A percentile compares a stretch with the other conserved stretches of the same genome.
Conservation (phyloP, 1,140 invertebrate genomes). For the Drosophila triauraria region DNA sequence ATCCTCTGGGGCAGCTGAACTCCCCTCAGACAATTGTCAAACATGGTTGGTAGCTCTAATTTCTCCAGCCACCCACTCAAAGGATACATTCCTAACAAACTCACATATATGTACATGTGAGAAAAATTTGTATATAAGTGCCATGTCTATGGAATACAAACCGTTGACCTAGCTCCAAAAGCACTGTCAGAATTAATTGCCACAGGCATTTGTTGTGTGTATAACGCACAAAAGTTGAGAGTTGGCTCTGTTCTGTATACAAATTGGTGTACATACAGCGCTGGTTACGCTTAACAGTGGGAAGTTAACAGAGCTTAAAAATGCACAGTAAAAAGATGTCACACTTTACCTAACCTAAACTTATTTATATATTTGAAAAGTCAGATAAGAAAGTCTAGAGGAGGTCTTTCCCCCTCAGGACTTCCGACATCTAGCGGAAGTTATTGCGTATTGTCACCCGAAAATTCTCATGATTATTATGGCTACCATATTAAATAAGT, state of each 20-base stretch:
- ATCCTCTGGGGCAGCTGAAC: neutral
- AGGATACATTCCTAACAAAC: constrained; percentile 30
- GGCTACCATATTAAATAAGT: neutral
- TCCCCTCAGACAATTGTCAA: constrained; percentile 18
- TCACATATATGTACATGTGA: neutral
- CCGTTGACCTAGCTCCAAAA: constrained; percentile 57
- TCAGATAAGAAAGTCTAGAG: too few relatives aligned
- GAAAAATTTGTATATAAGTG: neutral
- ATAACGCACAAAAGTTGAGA: constrained; percentile 22
- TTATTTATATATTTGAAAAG: too few relatives aligned
- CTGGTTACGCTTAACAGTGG: constrained; percentile 1
- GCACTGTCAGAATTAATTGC: constrained; percentile 36
- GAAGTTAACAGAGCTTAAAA: neutral
- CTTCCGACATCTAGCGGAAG: too few relatives aligned
- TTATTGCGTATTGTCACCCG: too few relatives aligned
- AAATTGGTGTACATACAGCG: neutral
- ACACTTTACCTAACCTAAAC: neutral
- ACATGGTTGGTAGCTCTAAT: constrained; percentile 1
- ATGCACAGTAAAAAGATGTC: neutral
- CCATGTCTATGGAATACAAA: constrained; percentile 39
- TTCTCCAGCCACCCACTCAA: constrained; percentile 6
- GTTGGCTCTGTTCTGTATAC: constrained; percentile 4
- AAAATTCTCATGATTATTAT: too few relatives aligned
- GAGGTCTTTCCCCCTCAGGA: too few relatives aligned
- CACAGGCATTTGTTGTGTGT: constrained; percentile 31